Evolutionary conservation across 2,888 invertebrate species (phyloP).

Genomic region (Zonitis immaculata): DNA sequence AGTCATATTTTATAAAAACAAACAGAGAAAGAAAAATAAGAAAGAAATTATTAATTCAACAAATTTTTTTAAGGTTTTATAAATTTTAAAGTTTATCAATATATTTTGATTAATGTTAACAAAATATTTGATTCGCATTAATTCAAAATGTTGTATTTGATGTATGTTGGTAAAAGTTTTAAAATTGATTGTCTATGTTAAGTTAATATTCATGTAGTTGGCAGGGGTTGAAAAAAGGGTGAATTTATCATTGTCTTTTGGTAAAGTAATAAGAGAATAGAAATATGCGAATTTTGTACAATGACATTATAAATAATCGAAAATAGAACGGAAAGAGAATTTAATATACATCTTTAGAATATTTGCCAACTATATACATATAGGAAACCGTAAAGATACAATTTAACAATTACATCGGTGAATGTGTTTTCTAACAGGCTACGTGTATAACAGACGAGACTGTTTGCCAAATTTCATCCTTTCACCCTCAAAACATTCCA

Average conservation of each 20-base stretch:
- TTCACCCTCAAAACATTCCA: slow-evolving; percentile 12
- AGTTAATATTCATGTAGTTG: slow-evolving; percentile 1
- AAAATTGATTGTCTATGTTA: background rate
- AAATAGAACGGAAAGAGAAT: slow-evolving; percentile 30
- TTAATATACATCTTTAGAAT: slow-evolving; percentile 23
- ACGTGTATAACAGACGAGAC: slow-evolving; percentile 13
- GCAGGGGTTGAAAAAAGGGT: background rate
- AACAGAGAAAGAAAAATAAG: too few relatives aligned
- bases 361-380: slow-evolving; percentile 23
- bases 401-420: slow-evolving; percentile 16
- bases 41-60: too few relatives aligned
- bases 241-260: slow-evolving; percentile 1
- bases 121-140: background rate
- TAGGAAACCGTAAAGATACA: slow-evolving; percentile 17
- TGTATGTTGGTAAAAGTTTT: background rate
- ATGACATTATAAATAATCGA: slow-evolving; percentile 27
- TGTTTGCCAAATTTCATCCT: slow-evolving; percentile 14
- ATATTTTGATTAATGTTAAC: background rate
- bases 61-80: too few relatives aligned
- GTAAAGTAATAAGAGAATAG: background rate
- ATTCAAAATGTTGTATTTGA: background rate
- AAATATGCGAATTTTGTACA: slow-evolving; percentile 16
- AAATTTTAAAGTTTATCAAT: too few relatives aligned
- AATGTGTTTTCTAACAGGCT: slow-evolving; percentile 19
- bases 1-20: too few relatives aligned